Evolutionary conservation across 2,797 vertebrate genomes (phyloP).

Genomic region (Clamator glandarius): DNA sequence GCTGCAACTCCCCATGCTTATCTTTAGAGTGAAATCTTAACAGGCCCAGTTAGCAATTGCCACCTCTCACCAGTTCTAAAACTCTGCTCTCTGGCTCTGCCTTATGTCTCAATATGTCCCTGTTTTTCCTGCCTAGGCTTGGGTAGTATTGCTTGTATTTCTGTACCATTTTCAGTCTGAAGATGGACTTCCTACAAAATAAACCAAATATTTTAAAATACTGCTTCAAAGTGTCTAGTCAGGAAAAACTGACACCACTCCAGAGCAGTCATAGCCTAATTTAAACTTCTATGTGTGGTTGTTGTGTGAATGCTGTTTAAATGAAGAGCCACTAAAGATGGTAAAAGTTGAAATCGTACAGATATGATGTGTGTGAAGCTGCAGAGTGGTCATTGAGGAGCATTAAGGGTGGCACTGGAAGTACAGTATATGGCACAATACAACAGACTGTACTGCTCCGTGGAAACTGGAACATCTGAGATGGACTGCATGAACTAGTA

Average conservation of each 20-base stretch:
- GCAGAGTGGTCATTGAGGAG: background rate
- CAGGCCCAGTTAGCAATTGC: background rate
- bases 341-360: background rate
- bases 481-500: background rate
- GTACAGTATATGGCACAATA: background rate
- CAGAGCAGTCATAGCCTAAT: background rate
- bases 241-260: background rate
- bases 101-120: background rate
- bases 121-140: background rate
- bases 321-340: fast-evolving
- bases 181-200: background rate
- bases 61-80: background rate
- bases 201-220: background rate
- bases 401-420: background rate
- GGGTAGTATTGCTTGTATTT: background rate
- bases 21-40: background rate
- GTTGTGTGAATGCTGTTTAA: background rate
- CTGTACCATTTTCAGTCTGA: background rate
- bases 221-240: background rate
- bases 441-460: background rate
- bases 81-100: background rate
- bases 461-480: background rate
- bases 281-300: background rate
- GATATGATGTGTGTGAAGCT: background rate
- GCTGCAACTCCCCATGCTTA: background rate